These are phyloP conservation scores for Procambarus clarkii DNA, from an alignment of 1,140 invertebrate genomes.

Conservation along the genomic window DNA sequence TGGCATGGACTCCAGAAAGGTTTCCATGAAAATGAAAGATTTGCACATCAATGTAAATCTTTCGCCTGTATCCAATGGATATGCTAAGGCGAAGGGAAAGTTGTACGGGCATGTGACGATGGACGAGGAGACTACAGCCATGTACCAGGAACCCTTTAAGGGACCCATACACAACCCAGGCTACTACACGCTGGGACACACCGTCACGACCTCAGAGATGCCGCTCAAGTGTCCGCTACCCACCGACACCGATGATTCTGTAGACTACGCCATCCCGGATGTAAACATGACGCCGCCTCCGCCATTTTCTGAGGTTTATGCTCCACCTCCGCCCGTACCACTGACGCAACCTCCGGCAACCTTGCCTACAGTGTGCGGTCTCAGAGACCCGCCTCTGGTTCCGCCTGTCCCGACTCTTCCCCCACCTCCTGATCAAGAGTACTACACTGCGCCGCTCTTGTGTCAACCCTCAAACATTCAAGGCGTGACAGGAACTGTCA, in stretches of 20 bases:
- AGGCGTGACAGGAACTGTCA: slow-evolving; percentile 77
- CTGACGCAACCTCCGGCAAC: slow-evolving; percentile 60
- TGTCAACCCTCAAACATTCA: slow-evolving; percentile 74
- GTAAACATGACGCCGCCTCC: slow-evolving; percentile 78
- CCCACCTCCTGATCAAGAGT: slow-evolving; percentile 44
- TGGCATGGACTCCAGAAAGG: slow-evolving; percentile 49
- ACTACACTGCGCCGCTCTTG: slow-evolving; percentile 49
- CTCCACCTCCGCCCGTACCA: slow-evolving; percentile 71
- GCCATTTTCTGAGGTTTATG: slow-evolving; percentile 80
- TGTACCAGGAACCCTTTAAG: slow-evolving; percentile 75
- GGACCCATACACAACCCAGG: slow-evolving; percentile 71
- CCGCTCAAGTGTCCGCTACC: slow-evolving; percentile 76
- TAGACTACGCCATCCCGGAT: slow-evolving; percentile 60
- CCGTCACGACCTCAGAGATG: slow-evolving; percentile 79
- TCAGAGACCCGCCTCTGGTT: background rate
- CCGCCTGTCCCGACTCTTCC: slow-evolving; percentile 33
- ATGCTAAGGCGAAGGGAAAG: slow-evolving; percentile 77
- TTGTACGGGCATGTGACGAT: slow-evolving; percentile 79
- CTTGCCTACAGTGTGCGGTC: slow-evolving; percentile 9
- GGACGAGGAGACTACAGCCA: slow-evolving; percentile 77
- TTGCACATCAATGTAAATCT: slow-evolving; percentile 74
- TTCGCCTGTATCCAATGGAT: slow-evolving; percentile 57
- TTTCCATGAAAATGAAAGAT: slow-evolving; percentile 75
- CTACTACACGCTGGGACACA: slow-evolving; percentile 73
- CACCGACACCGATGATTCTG: slow-evolving; percentile 69